phyloP scores from a whole-genome alignment of 2,888 invertebrate species.

The Philereme vetulata region DNA sequence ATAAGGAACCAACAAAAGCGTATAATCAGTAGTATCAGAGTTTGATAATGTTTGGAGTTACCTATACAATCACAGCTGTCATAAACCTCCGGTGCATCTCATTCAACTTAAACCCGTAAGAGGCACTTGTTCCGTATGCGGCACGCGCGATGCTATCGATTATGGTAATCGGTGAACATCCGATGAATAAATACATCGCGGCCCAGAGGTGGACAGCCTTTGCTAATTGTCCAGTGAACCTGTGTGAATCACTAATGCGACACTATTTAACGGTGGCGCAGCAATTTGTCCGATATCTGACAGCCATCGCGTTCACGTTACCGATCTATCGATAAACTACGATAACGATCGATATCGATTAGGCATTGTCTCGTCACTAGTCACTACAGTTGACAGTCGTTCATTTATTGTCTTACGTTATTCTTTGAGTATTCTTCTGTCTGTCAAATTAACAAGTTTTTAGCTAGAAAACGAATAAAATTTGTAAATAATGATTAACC shows the following conservation, averaged over 20 bases:
- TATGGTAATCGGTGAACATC: constrained; percentile 82
- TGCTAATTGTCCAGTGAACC: constrained; percentile 82
- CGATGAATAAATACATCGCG: constrained; percentile 80
- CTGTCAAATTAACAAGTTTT: not conserved
- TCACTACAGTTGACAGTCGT: constrained; percentile 3
- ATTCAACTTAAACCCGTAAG: constrained; percentile 62
- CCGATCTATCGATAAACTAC: constrained; percentile 39
- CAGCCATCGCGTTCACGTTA: constrained; percentile 41
- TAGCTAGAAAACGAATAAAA: no score
- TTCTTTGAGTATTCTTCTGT: constrained; percentile 2
- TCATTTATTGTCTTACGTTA: constrained; percentile 5
- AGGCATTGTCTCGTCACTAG: constrained; percentile 11
- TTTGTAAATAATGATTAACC: not conserved
- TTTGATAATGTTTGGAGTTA: not conserved
- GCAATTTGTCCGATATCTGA: constrained; percentile 53
- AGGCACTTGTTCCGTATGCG: constrained; percentile 73
- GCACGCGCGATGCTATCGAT: constrained; percentile 78
- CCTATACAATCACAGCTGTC: constrained; percentile 17
- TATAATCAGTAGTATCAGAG: no score
- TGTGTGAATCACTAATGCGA: constrained; percentile 76
- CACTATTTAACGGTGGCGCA: constrained; percentile 66
- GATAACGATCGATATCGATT: no score
- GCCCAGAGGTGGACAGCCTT: constrained; percentile 82
- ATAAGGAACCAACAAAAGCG: no score
- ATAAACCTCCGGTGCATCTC: constrained; percentile 59